A percentile compares a stretch with the other conserved stretches of the same genome.
phyloP scores from a whole-genome alignment of 2,888 invertebrate species.

The Corythucha ciliata region DNA sequence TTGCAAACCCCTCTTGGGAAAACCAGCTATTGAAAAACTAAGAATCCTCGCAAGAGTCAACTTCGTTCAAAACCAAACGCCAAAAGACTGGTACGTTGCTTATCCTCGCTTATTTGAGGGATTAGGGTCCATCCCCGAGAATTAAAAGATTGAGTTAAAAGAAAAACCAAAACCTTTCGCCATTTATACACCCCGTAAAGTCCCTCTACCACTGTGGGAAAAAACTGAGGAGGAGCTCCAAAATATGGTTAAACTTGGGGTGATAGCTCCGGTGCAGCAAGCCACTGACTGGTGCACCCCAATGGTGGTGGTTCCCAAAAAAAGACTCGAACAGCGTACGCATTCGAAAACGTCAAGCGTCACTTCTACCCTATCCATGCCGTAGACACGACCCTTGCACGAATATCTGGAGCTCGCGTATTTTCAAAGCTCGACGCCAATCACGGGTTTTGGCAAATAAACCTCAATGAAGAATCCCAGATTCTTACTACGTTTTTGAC shows the following conservation, averaged over 20 bases:
- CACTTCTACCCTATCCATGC: slow-evolving; percentile 15
- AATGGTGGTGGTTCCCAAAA: slow-evolving; percentile 14
- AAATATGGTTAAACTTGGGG: not conserved
- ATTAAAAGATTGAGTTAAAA: not conserved
- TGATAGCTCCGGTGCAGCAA: not conserved
- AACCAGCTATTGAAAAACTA: slow-evolving; percentile 6
- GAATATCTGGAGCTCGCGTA: slow-evolving; percentile 18
- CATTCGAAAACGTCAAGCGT: slow-evolving; percentile 17
- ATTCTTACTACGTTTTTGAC: slow-evolving; percentile 33
- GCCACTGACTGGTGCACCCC: slow-evolving; percentile 15
- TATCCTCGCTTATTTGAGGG: not conserved
- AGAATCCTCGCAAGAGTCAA: not conserved
- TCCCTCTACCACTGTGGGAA: not conserved
- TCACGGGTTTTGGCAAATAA: slow-evolving; percentile 33
- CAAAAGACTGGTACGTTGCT: not conserved
- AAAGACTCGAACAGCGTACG: too few relatives aligned
- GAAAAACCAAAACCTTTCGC: slow-evolving; percentile 9
- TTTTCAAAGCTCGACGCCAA: slow-evolving; percentile 37
- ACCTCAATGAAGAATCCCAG: slow-evolving; percentile 29
- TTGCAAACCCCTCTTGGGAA: too few relatives aligned
- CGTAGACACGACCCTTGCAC: slow-evolving; percentile 13
- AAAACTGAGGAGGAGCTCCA: not conserved
- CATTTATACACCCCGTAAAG: not conserved
- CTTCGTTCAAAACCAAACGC: slow-evolving; percentile 1
- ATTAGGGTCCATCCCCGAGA: not conserved